Percentiles rank a stretch among this genome's conserved stretches.
Conservation (phyloP, 2,113 vertebrate genomes). For the Leucopsar rothschildi region DNA sequence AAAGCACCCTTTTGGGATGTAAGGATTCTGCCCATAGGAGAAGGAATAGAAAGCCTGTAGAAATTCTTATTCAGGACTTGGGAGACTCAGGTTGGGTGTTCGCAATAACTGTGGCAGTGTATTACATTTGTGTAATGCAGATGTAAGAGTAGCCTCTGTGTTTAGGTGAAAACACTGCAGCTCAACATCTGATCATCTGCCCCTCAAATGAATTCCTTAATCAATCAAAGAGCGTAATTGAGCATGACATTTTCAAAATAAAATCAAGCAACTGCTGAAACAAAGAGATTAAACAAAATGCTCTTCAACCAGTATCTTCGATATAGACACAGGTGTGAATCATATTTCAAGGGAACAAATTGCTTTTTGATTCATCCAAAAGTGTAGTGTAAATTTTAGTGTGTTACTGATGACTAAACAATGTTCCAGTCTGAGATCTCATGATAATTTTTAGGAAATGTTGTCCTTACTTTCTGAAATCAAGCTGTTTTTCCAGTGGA, state of each 20-base stretch:
- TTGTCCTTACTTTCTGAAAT: not conserved
- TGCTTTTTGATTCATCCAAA: not conserved
- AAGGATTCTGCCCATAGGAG: not conserved
- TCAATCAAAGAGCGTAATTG: not conserved
- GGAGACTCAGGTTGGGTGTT: not conserved
- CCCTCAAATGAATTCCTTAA: not conserved
- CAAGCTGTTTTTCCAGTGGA: not conserved
- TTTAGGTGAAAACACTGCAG: not conserved
- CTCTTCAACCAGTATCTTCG: not conserved
- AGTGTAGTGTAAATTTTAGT: not conserved
- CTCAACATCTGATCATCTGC: not conserved
- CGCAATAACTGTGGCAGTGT: rapidly evolving
- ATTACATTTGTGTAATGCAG: not conserved
- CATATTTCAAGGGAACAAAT: not conserved
- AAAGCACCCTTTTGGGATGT: not conserved
- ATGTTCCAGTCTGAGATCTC: not conserved
- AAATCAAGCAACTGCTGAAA: not conserved
- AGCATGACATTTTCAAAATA: not conserved
- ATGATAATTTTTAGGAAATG: not conserved
- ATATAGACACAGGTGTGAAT: not conserved
- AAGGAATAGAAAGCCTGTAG: not conserved
- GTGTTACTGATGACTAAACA: not conserved
- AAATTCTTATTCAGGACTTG: not conserved
- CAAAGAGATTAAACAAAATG: not conserved
- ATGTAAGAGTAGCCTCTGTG: not conserved